phyloP scores from a whole-genome alignment of 2,888 invertebrate species.

The Chaetoderma sp. region DNA sequence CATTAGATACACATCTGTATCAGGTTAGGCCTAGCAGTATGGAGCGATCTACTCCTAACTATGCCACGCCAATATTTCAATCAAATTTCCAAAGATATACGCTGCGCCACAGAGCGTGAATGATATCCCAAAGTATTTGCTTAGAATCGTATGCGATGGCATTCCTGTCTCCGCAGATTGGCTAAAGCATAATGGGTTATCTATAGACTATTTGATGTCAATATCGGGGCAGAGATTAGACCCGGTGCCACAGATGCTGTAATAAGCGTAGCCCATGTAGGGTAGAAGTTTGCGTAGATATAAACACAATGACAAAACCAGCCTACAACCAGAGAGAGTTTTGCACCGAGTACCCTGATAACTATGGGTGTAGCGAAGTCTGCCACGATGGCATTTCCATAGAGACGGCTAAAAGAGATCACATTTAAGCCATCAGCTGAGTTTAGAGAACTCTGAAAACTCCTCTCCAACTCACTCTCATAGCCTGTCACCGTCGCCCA shows the following conservation, averaged over 20 bases:
- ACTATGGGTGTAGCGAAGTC: slow-evolving; percentile 56
- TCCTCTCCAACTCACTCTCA: too few relatives aligned
- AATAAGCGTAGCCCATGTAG: slow-evolving; percentile 49
- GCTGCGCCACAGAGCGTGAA: slow-evolving; percentile 55
- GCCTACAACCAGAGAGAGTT: slow-evolving; percentile 50
- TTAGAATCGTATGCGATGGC: slow-evolving; percentile 49
- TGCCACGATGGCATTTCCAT: slow-evolving; percentile 57
- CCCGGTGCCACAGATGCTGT: slow-evolving; percentile 59
- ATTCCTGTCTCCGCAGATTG: slow-evolving; percentile 44
- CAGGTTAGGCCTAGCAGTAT: too few relatives aligned
- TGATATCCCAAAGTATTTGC: slow-evolving; percentile 60
- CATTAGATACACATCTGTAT: too few relatives aligned
- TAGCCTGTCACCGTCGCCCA: too few relatives aligned
- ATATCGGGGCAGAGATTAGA: slow-evolving; percentile 54
- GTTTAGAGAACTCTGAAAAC: slow-evolving; percentile 60
- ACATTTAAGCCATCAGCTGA: slow-evolving; percentile 52
- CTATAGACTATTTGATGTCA: slow-evolving; percentile 62
- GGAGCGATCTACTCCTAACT: too few relatives aligned
- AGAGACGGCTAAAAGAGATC: slow-evolving; percentile 54
- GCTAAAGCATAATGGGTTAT: slow-evolving; percentile 54
- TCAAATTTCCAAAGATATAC: slow-evolving; percentile 59
- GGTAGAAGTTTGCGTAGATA: slow-evolving; percentile 58
- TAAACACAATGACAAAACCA: slow-evolving; percentile 54
- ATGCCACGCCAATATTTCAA: too few relatives aligned
- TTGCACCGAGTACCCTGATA: slow-evolving; percentile 52